Base-by-base conservation (phyloP, 1,140 invertebrate species). In the Helicoverpa zea region DNA sequence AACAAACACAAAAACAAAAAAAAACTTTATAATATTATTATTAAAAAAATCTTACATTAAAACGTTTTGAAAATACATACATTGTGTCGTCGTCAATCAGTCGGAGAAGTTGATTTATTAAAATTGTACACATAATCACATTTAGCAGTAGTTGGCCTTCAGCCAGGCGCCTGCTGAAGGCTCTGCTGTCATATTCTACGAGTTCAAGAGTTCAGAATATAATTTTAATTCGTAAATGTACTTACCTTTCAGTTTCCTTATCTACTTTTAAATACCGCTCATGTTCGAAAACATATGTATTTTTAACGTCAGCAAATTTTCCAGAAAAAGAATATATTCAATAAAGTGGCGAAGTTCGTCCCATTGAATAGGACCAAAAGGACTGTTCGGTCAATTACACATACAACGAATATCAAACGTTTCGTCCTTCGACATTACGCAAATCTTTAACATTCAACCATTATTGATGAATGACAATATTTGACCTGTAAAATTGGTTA, bases 161-260 rank as follows among this genome's bases (percentile, higher is more conserved):
- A 9, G 49, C 68, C 68, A 72, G 51, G 51, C 68, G 68, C 23
- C 68, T 54, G 16, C n/a, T n/a, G n/a, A n/a, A 16, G n/a, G 30
- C 49, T 54, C 68, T 72, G 51, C 68, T 72, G 68, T 54, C 49
- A 54, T 14, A 54, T 29, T 66, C 35, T 14, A 16, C n/a, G 3
- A 49, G 63, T 18, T 66, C 16, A 47, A 2, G n/a, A 18, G 11
- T 58, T 58, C 16, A 58, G 18, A 16, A 23, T 18, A 18, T 0
- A 9, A 66, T 49, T 66, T 66, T 16, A 18, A 61, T 61, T 30
- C 4, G 12, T 3, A 61, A 14, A 29, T 30, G 13, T 18, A 10
- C 3, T 30, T 9, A 4, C 16, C 3, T 59, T 56, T 18, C 3
- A 35, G 4, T 43, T 43, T 7, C 23, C 23, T 23, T 23, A 23